Base-by-base conservation (phyloP, 2,888 invertebrate genomes). In the Drosophila paramelanica region DNA sequence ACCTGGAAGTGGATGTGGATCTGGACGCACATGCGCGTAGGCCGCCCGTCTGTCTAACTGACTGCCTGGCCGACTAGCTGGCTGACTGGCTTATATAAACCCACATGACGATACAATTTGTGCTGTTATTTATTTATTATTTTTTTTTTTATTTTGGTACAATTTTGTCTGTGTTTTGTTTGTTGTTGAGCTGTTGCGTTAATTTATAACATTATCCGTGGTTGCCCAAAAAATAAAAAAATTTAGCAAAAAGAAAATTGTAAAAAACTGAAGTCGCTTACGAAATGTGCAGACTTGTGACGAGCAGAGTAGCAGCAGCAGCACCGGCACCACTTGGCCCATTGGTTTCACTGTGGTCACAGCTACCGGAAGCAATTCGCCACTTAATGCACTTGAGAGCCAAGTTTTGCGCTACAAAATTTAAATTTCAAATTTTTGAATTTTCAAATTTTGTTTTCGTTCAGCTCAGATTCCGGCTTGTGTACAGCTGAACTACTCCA, bases 301-400 rank as follows among this genome's bases (percentile, higher is more conserved):
- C 68, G 78, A 67, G 67, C 62, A 52, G 55, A 74, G 49, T 25
- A 20, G 39, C 52, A 25, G 6, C 27, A 60, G 42, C 14, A 55
- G 23, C 72, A 71, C 72, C 65, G 60, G 52, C 66, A 45, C 39
- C 36, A 36, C 36, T 79, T 79, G 80, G 74, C 57, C 65, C 70
- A 74, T 56, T 65, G 74, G 74, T 56, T 14, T 31, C 5, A 53
- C 56, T 61, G 52, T 36, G 39, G 47, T 52, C 39, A 47, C 13
- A 50, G 81, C 72, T 83, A 85, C 83, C 86, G 84, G 84, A 84
- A 84, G 84, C 81, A 79, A 84, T 79, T 82, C 77, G 57, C 69
- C 82, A 77, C 70, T 77, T 80, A 82, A 81, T 81, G 69, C 75
- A 80, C 70, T 80, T 80, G 68, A 79, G 73, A 59, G 55, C 59